Conservation (phyloP, 1,140 invertebrate genomes). For the Neodiprion pinetum region DNA sequence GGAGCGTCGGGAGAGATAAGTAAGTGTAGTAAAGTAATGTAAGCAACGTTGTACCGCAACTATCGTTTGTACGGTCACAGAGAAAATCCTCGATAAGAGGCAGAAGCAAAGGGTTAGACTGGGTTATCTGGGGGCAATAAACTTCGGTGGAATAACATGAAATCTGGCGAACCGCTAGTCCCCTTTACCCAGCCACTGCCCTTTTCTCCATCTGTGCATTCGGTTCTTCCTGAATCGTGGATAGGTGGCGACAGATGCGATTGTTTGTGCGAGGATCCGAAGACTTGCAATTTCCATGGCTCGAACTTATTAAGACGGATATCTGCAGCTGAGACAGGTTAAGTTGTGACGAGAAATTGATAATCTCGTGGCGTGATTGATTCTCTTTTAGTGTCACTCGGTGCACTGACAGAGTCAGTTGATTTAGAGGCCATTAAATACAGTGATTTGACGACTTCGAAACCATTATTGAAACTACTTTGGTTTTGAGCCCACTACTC, state of each 20-base stretch:
- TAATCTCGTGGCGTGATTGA: background rate
- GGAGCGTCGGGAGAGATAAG: no score
- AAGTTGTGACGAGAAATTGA: background rate
- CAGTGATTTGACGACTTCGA: no score
- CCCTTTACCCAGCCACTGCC: conserved; percentile 33
- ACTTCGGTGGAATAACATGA: conserved; percentile 49
- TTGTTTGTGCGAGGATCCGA: background rate
- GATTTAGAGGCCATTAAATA: no score
- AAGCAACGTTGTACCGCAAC: background rate
- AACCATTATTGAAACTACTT: no score
- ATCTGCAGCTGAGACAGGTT: background rate
- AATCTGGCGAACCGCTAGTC: conserved; percentile 34
- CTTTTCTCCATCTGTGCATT: background rate
- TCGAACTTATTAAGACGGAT: background rate
- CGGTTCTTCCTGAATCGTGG: background rate
- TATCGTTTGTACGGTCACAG: conserved; percentile 27
- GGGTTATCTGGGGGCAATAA: conserved; percentile 55
- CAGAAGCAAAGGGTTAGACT: conserved; percentile 39
- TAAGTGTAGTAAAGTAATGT: no score
- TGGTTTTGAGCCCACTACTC: no score
- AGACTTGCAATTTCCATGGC: background rate
- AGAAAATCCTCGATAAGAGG: conserved; percentile 50
- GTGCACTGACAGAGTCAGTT: no score
- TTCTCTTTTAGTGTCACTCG: background rate
- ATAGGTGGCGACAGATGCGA: background rate